Evolutionary conservation across 2,797 vertebrate genomes (phyloP).

Genomic region (Linurgus olivaceus): DNA sequence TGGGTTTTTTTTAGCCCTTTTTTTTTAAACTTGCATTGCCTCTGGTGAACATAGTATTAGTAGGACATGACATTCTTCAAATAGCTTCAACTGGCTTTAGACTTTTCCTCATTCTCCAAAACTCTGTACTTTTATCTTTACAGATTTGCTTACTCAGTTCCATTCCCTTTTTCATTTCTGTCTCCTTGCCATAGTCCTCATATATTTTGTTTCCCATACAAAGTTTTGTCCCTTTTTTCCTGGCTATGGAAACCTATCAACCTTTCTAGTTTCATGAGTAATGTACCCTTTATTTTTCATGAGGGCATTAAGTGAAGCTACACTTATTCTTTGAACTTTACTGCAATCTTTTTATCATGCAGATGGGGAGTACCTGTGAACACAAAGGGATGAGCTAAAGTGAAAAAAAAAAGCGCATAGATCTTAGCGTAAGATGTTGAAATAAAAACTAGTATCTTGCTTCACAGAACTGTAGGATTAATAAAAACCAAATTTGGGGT

Average conservation of each 20-base stretch:
- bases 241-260: not conserved
- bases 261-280: not conserved
- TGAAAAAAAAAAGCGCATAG: too few relatives aligned
- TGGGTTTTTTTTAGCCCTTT: not conserved
- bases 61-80: not conserved
- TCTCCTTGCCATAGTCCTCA: not conserved
- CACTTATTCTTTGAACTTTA: not conserved
- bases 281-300: not conserved
- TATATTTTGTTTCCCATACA: not conserved
- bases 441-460: not conserved
- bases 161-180: not conserved
- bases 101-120: not conserved
- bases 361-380: not conserved
- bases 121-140: not conserved
- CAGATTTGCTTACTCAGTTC: not conserved
- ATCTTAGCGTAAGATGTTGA: not conserved
- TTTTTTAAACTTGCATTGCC: not conserved
- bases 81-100: not conserved
- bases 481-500: not conserved
- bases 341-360: not conserved
- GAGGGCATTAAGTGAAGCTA: not conserved
- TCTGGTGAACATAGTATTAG: not conserved
- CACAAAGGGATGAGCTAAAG: not conserved
- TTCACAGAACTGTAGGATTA: not conserved
- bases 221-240: not conserved